phyloP scores from a whole-genome alignment of 2,888 invertebrate species.

The Orgyia antiqua region DNA sequence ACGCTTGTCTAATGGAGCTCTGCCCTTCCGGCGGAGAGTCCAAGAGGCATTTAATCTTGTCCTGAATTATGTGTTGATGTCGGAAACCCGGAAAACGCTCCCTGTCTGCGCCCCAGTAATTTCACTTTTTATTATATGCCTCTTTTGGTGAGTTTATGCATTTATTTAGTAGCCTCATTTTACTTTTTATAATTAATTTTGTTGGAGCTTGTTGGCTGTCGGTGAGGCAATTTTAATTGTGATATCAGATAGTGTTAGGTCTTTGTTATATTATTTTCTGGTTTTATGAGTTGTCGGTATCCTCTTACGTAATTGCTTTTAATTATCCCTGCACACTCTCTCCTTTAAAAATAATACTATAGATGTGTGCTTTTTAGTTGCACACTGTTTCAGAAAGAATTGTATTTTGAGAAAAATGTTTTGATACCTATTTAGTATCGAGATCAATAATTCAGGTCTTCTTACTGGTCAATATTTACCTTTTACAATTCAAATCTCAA shows the following conservation, averaged over 20 bases:
- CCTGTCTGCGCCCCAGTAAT: slow-evolving; percentile 57
- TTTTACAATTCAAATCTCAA: too few species aligned
- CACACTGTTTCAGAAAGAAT: too few species aligned
- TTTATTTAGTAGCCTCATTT: slow-evolving; percentile 28
- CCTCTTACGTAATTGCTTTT: slow-evolving; percentile 2
- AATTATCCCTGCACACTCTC: too few species aligned
- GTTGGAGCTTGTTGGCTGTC: slow-evolving; percentile 8
- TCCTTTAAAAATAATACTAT: too few species aligned
- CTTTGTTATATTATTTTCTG: slow-evolving; percentile 9
- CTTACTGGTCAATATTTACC: too few species aligned
- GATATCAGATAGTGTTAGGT: slow-evolving; percentile 12
- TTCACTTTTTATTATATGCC: slow-evolving; percentile 56
- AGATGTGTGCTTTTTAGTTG: too few species aligned
- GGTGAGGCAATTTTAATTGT: slow-evolving; percentile 15
- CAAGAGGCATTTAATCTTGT: slow-evolving; percentile 72
- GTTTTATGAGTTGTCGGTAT: slow-evolving; percentile 3
- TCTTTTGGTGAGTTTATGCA: slow-evolving; percentile 34
- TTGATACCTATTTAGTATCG: too few species aligned
- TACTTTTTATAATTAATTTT: slow-evolving; percentile 25
- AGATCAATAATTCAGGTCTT: too few species aligned
- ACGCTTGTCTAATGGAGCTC: slow-evolving; percentile 58
- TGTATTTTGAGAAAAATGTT: too few species aligned
- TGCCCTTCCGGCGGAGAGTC: slow-evolving; percentile 62
- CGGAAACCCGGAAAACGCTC: slow-evolving; percentile 62
- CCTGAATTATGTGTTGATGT: slow-evolving; percentile 72